A percentile compares a stretch with the other conserved stretches of the same genome.
Evolutionary conservation across 2,113 vertebrate species (phyloP).

Genomic region (Stigmatopora argus): DNA sequence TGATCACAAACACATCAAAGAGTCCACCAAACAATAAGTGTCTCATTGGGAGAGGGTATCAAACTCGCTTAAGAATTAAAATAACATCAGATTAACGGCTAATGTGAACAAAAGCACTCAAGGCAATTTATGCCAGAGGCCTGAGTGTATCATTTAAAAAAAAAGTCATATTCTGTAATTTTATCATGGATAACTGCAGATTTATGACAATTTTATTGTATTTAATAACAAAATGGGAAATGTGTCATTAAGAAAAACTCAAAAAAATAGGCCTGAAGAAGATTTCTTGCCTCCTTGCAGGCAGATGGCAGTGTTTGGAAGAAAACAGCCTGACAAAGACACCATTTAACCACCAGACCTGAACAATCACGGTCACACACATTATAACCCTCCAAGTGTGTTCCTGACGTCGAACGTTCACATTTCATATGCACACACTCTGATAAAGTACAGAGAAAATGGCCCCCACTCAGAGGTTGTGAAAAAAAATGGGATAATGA

Average conservation of each 20-base stretch:
- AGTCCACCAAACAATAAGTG: no score
- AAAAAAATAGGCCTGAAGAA: neutral
- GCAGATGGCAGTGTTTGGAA: constrained; percentile 66
- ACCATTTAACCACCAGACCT: constrained; percentile 66
- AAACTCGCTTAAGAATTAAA: no score
- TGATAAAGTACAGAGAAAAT: neutral
- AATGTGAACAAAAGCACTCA: neutral
- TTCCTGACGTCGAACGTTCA: constrained; percentile 12
- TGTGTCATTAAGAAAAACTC: no score
- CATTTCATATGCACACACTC: constrained; percentile 4
- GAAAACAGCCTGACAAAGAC: constrained; percentile 55
- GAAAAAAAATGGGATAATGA: constrained; percentile 6
- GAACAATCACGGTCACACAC: constrained; percentile 37
- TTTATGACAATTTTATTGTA: no score
- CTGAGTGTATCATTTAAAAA: no score
- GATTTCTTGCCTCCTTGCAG: constrained; percentile 57
- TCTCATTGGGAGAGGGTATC: no score
- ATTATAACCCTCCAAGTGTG: constrained; percentile 19
- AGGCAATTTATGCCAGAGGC: no score
- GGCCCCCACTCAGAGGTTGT: constrained; percentile 3
- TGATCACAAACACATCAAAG: no score
- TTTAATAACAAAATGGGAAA: no score
- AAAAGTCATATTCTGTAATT: no score
- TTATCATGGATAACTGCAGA: no score
- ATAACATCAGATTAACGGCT: no score